Percentiles rank a stretch among this genome's conserved stretches.
Conservation (phyloP, 2,888 invertebrate species). For the Aphidoletes aphidimyza region DNA sequence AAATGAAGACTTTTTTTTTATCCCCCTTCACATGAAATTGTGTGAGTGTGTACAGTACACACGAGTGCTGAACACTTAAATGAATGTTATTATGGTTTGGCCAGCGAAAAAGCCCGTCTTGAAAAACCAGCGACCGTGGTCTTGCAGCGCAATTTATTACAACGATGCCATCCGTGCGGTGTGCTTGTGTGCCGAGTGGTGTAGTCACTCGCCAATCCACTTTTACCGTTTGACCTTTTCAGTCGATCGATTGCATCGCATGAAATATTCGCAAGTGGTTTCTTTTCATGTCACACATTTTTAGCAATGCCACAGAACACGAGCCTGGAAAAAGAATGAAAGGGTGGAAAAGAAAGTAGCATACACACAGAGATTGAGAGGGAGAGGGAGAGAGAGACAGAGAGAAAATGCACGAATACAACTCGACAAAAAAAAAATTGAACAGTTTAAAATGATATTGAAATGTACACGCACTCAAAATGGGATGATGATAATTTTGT, state of each 20-base stretch:
- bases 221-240: slow-evolving; percentile 27
- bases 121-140: neutral
- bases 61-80: neutral
- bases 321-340: neutral
- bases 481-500: neutral
- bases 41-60: too few relatives aligned
- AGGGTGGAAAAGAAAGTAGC: too few relatives aligned
- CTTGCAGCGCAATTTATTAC: neutral
- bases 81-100: slow-evolving; percentile 9
- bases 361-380: too few relatives aligned
- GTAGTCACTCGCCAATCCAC: neutral
- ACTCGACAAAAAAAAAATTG: neutral
- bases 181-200: too few relatives aligned
- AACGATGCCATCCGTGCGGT: neutral
- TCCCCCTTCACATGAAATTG: neutral
- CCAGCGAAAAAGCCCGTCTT: neutral
- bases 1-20: neutral
- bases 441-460: neutral
- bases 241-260: neutral
- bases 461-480: neutral
- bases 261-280: slow-evolving; percentile 14
- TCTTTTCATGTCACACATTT: neutral
- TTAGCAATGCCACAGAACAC: neutral
- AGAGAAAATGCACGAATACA: too few relatives aligned
- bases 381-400: too few relatives aligned